Evolutionary conservation across 2,113 vertebrate species (phyloP).

Genomic region (Pitta sordida): DNA sequence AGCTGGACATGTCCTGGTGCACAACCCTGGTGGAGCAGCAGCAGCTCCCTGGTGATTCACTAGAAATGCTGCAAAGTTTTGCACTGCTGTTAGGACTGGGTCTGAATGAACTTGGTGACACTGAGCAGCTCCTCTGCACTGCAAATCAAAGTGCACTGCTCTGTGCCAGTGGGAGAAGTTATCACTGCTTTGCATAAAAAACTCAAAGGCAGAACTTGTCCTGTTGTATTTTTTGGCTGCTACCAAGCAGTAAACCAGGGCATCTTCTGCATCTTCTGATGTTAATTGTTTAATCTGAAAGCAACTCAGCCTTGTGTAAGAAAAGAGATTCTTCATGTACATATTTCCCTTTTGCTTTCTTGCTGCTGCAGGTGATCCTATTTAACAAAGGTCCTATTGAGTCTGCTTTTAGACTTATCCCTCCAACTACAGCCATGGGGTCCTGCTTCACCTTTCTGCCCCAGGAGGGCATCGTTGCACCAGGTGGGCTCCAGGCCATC

Average conservation of each 20-base stretch:
- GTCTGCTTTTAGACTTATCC: conserved; percentile 73
- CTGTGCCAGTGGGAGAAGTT: neutral
- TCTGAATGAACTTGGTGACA: neutral
- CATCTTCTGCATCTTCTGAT: neutral
- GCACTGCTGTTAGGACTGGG: rapidly evolving
- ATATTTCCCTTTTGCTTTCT: neutral
- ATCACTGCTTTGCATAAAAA: neutral
- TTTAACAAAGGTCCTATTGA: conserved; percentile 82
- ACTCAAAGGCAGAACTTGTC: neutral
- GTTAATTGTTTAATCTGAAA: neutral
- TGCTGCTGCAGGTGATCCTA: conserved; percentile 71
- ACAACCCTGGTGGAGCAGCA: neutral
- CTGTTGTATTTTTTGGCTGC: neutral
- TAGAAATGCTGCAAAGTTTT: neutral
- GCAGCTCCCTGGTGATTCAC: neutral
- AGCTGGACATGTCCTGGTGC: neutral
- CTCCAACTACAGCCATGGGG: conserved; percentile 70
- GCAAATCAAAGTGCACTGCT: neutral
- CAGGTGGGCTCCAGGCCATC: conserved; percentile 70
- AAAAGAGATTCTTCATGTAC: neutral
- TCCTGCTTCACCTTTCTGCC: conserved; percentile 80
- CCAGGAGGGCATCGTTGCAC: conserved; percentile 74
- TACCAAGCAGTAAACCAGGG: neutral
- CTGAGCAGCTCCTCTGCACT: neutral
- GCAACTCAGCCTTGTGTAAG: neutral